These are phyloP conservation scores for Amphiduros pacificus DNA, from an alignment of 2,888 invertebrate species.

Conservation along the genomic window DNA sequence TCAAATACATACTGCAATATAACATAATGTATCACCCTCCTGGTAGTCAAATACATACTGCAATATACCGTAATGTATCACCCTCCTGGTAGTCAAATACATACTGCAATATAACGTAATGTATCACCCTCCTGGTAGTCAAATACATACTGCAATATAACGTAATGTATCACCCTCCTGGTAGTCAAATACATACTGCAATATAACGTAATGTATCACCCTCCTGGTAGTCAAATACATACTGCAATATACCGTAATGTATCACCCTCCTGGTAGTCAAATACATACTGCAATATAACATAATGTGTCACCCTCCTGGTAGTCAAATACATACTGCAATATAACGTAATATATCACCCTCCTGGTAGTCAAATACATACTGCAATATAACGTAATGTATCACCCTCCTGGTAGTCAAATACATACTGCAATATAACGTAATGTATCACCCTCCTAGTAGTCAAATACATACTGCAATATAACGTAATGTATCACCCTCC, in stretches of 20 bases:
- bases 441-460: too few relatives aligned
- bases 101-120: slow-evolving; percentile 64
- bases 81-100: too few relatives aligned
- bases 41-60: slow-evolving; percentile 62
- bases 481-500: slow-evolving; percentile 60
- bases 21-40: slow-evolving; percentile 60
- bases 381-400: slow-evolving; percentile 63
- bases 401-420: slow-evolving; percentile 60
- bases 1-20: too few relatives aligned
- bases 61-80: slow-evolving; percentile 4
- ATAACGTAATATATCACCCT: background rate
- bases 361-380: too few relatives aligned
- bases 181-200: too few relatives aligned
- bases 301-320: slow-evolving; percentile 58
- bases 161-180: background rate
- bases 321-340: slow-evolving; percentile 61
- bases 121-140: slow-evolving; percentile 59
- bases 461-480: too few relatives aligned
- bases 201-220: slow-evolving; percentile 63
- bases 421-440: slow-evolving; percentile 50
- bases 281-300: slow-evolving; percentile 64
- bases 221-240: slow-evolving; percentile 60
- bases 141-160: slow-evolving; percentile 58
- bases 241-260: slow-evolving; percentile 40
- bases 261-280: too few relatives aligned